These are phyloP conservation scores for Pterois miles DNA, from an alignment of 2,797 vertebrate species.

Conservation along the genomic window DNA sequence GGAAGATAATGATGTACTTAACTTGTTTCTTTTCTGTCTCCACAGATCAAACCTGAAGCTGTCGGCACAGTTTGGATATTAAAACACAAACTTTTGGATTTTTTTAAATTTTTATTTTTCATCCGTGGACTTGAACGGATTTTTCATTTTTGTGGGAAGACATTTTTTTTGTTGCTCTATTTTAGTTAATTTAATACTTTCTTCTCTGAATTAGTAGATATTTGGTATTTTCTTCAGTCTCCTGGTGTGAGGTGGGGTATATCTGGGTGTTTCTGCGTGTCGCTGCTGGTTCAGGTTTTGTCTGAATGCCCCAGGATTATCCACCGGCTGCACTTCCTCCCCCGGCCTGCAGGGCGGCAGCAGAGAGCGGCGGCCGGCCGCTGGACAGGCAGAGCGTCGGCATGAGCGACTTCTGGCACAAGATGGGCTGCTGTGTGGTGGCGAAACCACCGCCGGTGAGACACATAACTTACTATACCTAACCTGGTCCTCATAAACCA, in stretches of 20 bases:
- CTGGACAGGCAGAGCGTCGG: constrained; percentile 44
- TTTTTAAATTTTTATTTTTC: too few species aligned
- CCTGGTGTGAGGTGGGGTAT: not conserved
- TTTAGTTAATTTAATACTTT: too few species aligned
- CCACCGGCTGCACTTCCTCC: constrained; percentile 51
- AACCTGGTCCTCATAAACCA: not conserved
- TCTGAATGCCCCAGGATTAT: constrained; percentile 68
- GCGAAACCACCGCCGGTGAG: constrained; percentile 93
- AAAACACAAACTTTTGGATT: not conserved
- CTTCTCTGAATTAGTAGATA: not conserved
- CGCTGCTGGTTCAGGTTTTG: not conserved
- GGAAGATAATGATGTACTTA: too few species aligned
- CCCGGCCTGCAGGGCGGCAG: constrained; percentile 74
- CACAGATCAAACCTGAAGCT: constrained; percentile 15
- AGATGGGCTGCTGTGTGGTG: constrained; percentile 93
- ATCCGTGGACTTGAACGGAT: not conserved
- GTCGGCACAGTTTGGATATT: constrained; percentile 9
- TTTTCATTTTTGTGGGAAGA: not conserved
- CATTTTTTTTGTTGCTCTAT: not conserved
- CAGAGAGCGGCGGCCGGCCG: constrained; percentile 53
- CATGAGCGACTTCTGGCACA: constrained; percentile 98
- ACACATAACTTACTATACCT: not conserved
- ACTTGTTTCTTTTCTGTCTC: not conserved
- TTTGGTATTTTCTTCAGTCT: not conserved
- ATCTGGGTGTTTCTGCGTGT: not conserved